A percentile compares a stretch with the other conserved stretches of the same genome.
phyloP scores from a whole-genome alignment of 64 coral and sea anemone genomes.

The Montipora efflorescens region DNA sequence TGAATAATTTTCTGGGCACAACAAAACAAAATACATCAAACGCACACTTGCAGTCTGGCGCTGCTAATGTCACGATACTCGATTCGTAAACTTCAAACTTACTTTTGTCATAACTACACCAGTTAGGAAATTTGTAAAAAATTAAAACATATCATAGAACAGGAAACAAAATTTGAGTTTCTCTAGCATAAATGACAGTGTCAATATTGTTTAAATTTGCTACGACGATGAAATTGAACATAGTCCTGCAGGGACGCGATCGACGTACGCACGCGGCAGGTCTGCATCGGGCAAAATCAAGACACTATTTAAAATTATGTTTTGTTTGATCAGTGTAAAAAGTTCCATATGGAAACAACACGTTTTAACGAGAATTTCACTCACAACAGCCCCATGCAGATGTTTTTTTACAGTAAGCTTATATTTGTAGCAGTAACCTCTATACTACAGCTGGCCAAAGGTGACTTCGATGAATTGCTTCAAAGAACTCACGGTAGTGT shows the following conservation, averaged over 20 bases:
- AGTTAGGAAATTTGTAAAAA: background rate
- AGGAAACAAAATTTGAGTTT: background rate
- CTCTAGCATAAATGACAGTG: background rate
- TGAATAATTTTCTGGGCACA: background rate
- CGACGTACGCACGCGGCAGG: too few relatives aligned
- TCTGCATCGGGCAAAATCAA: too few relatives aligned
- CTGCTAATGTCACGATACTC: background rate
- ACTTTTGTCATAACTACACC: background rate
- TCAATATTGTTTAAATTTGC: background rate
- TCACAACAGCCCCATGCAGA: background rate
- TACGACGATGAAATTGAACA: background rate
- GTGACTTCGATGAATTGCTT: background rate
- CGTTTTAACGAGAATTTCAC: background rate
- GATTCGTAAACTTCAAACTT: too few relatives aligned
- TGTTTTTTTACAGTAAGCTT: background rate
- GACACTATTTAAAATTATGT: background rate
- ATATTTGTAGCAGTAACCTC: too few relatives aligned
- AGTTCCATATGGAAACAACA: background rate
- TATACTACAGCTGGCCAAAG: too few relatives aligned
- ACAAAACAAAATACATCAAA: background rate
- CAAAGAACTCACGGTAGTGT: constrained; percentile 4
- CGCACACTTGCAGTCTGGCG: background rate
- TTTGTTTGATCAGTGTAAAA: background rate
- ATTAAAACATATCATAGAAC: background rate
- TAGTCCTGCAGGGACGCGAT: too few relatives aligned